These are phyloP conservation scores for Oppia nitens DNA, from an alignment of 1,140 invertebrate genomes.

Conservation along the genomic window DNA sequence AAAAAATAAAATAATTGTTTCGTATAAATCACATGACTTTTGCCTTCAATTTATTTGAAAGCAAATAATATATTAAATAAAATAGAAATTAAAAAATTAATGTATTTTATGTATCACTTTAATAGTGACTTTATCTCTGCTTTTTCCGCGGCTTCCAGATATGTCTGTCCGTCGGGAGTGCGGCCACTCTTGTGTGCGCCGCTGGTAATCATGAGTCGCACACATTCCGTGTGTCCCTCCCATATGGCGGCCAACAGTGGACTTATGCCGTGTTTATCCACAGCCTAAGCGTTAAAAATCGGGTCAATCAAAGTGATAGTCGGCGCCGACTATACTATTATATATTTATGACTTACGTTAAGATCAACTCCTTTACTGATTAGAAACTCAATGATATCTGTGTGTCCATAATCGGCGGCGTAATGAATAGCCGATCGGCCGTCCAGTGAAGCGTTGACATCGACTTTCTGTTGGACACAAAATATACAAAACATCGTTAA, in stretches of 20 bases:
- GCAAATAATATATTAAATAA: neutral
- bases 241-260: conserved; percentile 80
- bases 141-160: conserved; percentile 74
- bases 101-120: neutral
- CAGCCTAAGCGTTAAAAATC: conserved; percentile 39
- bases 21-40: neutral
- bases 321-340: too few species aligned
- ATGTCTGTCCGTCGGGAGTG: conserved; percentile 67
- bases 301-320: neutral
- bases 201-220: conserved; percentile 65
- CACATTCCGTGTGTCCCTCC: conserved; percentile 83
- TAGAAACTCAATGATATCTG: conserved; percentile 71
- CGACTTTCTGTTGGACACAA: conserved; percentile 45
- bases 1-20: neutral
- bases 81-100: too few species aligned
- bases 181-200: conserved; percentile 64
- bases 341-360: conserved; percentile 85
- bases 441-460: conserved; percentile 69
- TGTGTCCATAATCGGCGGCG: conserved; percentile 88
- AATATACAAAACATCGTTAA: conserved; percentile 5
- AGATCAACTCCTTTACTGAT: conserved; percentile 72
- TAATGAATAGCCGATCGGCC: conserved; percentile 68
- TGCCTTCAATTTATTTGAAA: neutral
- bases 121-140: conserved; percentile 65
- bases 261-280: conserved; percentile 85